Base-by-base conservation (phyloP, 2,113 vertebrate genomes). In the Psittacara wagleri region DNA sequence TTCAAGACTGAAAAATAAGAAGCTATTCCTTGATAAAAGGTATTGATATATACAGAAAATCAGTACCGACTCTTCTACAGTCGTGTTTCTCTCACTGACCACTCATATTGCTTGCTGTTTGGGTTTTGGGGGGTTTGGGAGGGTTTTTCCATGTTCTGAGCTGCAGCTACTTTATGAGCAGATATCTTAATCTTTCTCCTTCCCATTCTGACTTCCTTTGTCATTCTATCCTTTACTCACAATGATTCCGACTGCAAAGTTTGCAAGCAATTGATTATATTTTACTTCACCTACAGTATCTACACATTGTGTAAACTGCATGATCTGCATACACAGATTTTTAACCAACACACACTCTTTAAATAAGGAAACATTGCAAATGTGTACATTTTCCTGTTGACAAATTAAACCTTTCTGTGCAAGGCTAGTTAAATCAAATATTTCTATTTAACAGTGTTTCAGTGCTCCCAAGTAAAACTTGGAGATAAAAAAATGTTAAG, bases 251-350 rank as follows among this genome's bases (percentile, higher is more conserved):
- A 17, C 63, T 73, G 49, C 59, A 52, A 88, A 83, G 24, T 27
- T 72, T 67, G 72, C 59, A 82, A 35, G 39, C 31, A 81, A 35
- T 0, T 51, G 11, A 46, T 46, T 59, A 5, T 20, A 28, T 83
- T 72, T 74, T 59, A 51, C n/a, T 84, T 72, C 28, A 52, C 25
- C 35, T 27, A 37, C 23, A 93, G 13, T 22, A 79, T 1, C 39
- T 88, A 88, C 83, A 91, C 83, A 67, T 51, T 0, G 80, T 91
- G 64, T 84, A 91, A 84, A 91, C 8, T 3, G 20, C 49, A 67
- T 17, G 14, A 93, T 88, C 92, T 81, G 77, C 61, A 59, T 7
- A 77, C 43, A 46, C 80, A 95, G 91, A 81, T 64, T 77, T 88
- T 78, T 55, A 83, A 64, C 12, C 19, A 78, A 35, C n/a, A 63